Evolutionary conservation across 2,113 vertebrate genomes (phyloP).

Genomic region (Pteropus alecto): DNA sequence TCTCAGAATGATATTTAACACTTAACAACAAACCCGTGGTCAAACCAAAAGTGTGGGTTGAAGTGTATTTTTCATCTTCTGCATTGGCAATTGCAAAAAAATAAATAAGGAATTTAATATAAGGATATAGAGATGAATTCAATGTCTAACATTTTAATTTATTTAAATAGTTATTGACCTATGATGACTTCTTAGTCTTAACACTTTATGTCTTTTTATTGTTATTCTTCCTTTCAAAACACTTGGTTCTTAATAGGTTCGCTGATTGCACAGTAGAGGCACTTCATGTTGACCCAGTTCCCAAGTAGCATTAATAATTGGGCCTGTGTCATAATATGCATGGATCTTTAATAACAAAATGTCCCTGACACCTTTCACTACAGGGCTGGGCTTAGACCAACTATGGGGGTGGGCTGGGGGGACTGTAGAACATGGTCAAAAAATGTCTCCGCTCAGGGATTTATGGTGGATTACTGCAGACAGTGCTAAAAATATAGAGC

Average conservation of each 20-base stretch:
- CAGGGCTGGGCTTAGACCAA: slow-evolving; percentile 80
- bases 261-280: slow-evolving; percentile 75
- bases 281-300: slow-evolving; percentile 71
- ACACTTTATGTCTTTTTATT: slow-evolving; percentile 72
- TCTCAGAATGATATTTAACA: slow-evolving; percentile 56
- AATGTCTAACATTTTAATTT: slow-evolving; percentile 80
- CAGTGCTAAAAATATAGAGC: slow-evolving; percentile 90
- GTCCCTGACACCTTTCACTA: slow-evolving; percentile 81
- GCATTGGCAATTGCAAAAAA: slow-evolving; percentile 65
- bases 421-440: slow-evolving; percentile 83
- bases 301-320: slow-evolving; percentile 70
- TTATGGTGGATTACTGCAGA: slow-evolving; percentile 91
- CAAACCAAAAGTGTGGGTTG: slow-evolving; percentile 71
- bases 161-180: slow-evolving; percentile 78
- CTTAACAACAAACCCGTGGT: slow-evolving; percentile 59
- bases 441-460: slow-evolving; percentile 98
- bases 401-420: slow-evolving; percentile 68
- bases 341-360: slow-evolving; percentile 70
- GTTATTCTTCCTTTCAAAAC: slow-evolving; percentile 62
- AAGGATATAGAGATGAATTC: slow-evolving; percentile 75
- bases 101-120: slow-evolving; percentile 76
- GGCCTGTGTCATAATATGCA: slow-evolving; percentile 73
- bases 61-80: slow-evolving; percentile 67
- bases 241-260: slow-evolving; percentile 71
- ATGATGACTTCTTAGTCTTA: slow-evolving; percentile 73